phyloP scores from a whole-genome alignment of 2,888 invertebrate genomes.

The Carterocephalus palaemon region DNA sequence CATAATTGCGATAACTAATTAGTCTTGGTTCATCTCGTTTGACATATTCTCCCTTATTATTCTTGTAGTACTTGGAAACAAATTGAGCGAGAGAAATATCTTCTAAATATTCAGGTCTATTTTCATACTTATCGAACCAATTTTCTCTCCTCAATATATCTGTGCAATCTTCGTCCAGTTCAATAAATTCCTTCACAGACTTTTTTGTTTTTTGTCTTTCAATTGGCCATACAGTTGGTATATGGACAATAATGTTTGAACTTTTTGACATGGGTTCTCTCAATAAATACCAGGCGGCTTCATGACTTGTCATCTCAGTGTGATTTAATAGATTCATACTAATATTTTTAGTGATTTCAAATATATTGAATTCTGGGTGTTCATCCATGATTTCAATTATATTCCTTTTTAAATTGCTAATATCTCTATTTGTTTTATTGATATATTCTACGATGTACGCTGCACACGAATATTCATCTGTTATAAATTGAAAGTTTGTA shows the following conservation, averaged over 20 bases:
- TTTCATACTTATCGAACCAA: slow-evolving; percentile 49
- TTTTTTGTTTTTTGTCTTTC: slow-evolving; percentile 44
- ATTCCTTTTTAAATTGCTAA: slow-evolving; percentile 45
- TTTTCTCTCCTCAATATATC: slow-evolving; percentile 52
- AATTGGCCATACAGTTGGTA: slow-evolving; percentile 36
- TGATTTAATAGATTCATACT: slow-evolving; percentile 31
- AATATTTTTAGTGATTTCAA: slow-evolving; percentile 33
- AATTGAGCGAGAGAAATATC: slow-evolving; percentile 45
- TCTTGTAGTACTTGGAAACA: slow-evolving; percentile 39
- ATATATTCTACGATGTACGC: slow-evolving; percentile 51
- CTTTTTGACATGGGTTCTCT: slow-evolving; percentile 33
- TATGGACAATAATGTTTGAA: slow-evolving; percentile 28
- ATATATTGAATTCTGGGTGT: slow-evolving; percentile 35
- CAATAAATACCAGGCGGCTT: slow-evolving; percentile 42
- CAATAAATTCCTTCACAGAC: slow-evolving; percentile 38
- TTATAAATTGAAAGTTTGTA: slow-evolving; percentile 47
- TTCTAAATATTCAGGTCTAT: slow-evolving; percentile 41
- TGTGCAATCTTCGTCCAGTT: slow-evolving; percentile 37
- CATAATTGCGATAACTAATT: slow-evolving; percentile 37
- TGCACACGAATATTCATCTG: slow-evolving; percentile 54
- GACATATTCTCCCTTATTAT: slow-evolving; percentile 11
- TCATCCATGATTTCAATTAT: slow-evolving; percentile 41
- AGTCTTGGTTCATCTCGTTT: slow-evolving; percentile 24
- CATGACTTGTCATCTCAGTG: slow-evolving; percentile 39
- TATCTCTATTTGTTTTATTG: slow-evolving; percentile 47